Evolutionary conservation across 2,113 vertebrate species (phyloP).

Genomic region (Anseranas semipalmata): DNA sequence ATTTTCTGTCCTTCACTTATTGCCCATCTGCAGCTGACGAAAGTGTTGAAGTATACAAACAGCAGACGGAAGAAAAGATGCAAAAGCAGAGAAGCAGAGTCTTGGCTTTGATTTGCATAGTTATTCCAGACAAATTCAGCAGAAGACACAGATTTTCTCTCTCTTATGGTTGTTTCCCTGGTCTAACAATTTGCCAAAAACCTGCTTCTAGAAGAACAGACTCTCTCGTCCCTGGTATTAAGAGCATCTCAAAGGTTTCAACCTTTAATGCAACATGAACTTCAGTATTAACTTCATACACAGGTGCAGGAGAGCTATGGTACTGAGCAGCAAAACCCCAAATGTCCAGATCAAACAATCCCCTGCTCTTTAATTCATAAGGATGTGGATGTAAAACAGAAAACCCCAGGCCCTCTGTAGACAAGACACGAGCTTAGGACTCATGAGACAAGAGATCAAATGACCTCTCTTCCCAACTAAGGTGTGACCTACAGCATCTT

Average conservation of each 20-base stretch:
- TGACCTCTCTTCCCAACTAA: not conserved
- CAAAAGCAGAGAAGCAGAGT: not conserved
- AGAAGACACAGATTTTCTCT: not conserved
- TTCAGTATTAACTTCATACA: not conserved
- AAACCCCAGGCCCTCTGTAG: not conserved
- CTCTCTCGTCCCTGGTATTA: not conserved
- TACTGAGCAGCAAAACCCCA: not conserved
- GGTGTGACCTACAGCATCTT: not conserved
- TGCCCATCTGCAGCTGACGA: slow-evolving; percentile 44
- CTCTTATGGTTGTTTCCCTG: not conserved
- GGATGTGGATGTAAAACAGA: not conserved
- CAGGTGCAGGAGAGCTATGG: not conserved
- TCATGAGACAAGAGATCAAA: not conserved
- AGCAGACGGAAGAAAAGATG: not conserved
- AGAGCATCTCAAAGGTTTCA: not conserved
- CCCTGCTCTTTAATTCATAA: not conserved
- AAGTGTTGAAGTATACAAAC: slow-evolving; percentile 41
- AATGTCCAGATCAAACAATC: not conserved
- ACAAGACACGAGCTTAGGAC: not conserved
- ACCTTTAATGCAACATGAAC: rapidly evolving
- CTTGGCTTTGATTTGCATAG: not conserved
- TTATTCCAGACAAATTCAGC: slow-evolving; percentile 12
- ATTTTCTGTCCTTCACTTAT: slow-evolving; percentile 21
- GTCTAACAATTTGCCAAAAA: not conserved
- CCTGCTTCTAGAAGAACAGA: not conserved